Base-by-base conservation (phyloP, 2,113 vertebrate genomes). In the Percina caprodes region DNA sequence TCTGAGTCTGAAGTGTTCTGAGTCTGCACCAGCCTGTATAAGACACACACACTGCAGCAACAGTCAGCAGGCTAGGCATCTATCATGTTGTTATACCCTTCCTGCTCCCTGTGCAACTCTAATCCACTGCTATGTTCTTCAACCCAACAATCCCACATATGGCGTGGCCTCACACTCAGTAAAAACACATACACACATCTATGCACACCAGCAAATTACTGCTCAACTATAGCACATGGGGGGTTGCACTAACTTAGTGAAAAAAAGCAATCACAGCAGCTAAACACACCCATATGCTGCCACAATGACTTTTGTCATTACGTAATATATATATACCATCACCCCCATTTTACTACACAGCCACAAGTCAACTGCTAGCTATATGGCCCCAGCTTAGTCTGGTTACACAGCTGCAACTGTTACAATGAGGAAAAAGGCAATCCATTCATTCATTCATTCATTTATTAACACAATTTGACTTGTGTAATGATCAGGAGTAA, bases 191-290 rank as follows among this genome's bases (percentile, higher is more conserved):
- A 76, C 67, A 85, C 84, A 83, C 83, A 92, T 54, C 23, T 70
- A 69, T 87, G 52, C 56, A 71, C 65, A 82, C 66, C 65, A 69
- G 77, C 46, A 91, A 91, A 85, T 87, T 86, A 84, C 88, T 91
- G 76, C 77, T 62, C 76, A 61, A 66, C 85, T 75, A 39, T 16
- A 33, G 39, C 66, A 60, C 24, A 58, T 18, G 45, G 54, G 13
- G 73, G 78, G 18, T 26, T 91, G 70, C 76, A 81, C 75, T 51
- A 68, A 62, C 55, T 52, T 42, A 83, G 80, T 66, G 54, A 86
- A 91, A 91, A 91, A 87, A 90, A 88, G 71, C 88, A 90, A 93
- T 93, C 90, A 85, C 78, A 92, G 45, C 55, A 59, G 91, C 73
- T 92, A 77, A 79, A 88, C 68, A 63, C 75, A 35, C 85, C 87